Base-by-base conservation (phyloP, 2,113 vertebrate species). In the Silurus meridionalis region DNA sequence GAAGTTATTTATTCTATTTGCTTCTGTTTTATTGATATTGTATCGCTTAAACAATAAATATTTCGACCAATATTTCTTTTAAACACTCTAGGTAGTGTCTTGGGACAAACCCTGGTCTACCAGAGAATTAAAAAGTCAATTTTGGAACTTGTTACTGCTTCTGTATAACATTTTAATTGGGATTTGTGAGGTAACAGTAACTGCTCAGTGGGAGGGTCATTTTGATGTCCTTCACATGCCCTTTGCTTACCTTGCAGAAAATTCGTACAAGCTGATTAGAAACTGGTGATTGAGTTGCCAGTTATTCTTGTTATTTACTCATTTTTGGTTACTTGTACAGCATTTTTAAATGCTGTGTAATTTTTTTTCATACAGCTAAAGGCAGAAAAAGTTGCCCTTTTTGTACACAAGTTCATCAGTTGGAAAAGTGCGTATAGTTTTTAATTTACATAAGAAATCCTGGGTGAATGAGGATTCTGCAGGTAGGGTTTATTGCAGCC, bases 241-340 rank as follows among this genome's bases (percentile, higher is more conserved):
- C 25, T 69, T 78, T 17, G 52, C 5, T 7, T 9, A 57, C 9
- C 23, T 52, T 21, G 17, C 69, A 83, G 25, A 37, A 5, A 1
- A 28, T 74, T 85, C 52, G 58, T 7, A 66, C 10, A 64, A n/a
- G 8, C 50, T 58, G 69, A 57, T 74, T 28, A 61, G 37, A 82
- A 85, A 86, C 63, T 74, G 71, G 80, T 89, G 83, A 83, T 88
- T 74, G 88, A 79, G 55, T 82, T 72, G 87, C 87, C 83, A n/a
- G 21, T 23, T 63, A 23, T 63, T 23, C 61, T 63, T 8, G 60
- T 13, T 6, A 8, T 63, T 63, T 21, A 63, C 60, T 63, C 6
- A 63, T 37, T 37, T 37, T 37, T 60, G 15, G 15, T 60, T 60
- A 17, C 58, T 60, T 60, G 5, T 58, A 58, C 60, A 61, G 60